phyloP scores from a whole-genome alignment of 2,113 vertebrate species.

The Noctilio leporinus region DNA sequence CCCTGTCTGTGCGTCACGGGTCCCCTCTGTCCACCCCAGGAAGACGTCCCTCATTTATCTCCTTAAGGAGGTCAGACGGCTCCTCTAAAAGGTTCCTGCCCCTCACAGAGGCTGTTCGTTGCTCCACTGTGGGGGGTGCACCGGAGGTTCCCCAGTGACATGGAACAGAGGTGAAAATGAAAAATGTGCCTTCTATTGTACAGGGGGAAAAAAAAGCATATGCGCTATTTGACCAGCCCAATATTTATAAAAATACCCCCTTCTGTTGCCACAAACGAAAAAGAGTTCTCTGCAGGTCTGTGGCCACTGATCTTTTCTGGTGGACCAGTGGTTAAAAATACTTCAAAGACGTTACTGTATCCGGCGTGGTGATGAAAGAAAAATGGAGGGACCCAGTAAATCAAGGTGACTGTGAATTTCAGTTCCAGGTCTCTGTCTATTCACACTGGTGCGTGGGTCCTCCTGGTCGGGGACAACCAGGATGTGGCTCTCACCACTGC shows the following conservation, averaged over 20 bases:
- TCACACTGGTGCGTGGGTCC: rapidly evolving
- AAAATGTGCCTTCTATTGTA: too few species aligned
- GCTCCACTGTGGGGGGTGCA: background rate
- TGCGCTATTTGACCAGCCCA: too few species aligned
- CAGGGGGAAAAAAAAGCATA: too few species aligned
- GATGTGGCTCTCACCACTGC: rapidly evolving
- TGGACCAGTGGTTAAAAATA: background rate
- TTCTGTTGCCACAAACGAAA: background rate
- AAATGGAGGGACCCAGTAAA: too few species aligned
- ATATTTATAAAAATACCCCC: background rate
- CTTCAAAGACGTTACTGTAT: background rate
- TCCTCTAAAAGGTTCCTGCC: background rate
- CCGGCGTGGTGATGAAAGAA: rapidly evolving
- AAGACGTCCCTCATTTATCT: background rate
- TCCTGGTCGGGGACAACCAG: rapidly evolving
- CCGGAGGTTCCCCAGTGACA: background rate
- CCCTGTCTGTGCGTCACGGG: background rate
- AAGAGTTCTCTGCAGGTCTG: background rate
- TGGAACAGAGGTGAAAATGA: too few species aligned
- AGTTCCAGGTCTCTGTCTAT: background rate
- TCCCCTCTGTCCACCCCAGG: background rate
- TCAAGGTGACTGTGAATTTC: rapidly evolving
- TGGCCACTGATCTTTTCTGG: background rate
- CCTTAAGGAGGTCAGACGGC: background rate
- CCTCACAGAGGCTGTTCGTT: background rate